Percentiles rank a stretch among this genome's conserved stretches.
Evolutionary conservation across 2,113 vertebrate genomes (phyloP).

Genomic region (Orientallactaga bullata): DNA sequence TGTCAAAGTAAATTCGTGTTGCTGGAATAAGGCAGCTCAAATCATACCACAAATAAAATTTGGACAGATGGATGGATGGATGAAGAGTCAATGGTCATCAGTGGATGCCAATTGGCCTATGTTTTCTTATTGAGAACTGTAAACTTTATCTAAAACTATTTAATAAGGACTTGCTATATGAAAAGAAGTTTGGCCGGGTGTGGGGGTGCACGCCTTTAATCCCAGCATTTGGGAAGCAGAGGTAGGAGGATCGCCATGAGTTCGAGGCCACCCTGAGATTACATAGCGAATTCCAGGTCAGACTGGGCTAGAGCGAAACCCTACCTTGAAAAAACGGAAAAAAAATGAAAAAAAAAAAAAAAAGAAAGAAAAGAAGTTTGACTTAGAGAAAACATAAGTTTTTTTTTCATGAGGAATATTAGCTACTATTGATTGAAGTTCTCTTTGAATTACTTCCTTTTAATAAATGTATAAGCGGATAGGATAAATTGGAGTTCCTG

Average conservation of each 20-base stretch:
- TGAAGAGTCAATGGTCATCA: neutral
- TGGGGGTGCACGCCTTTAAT: too few species aligned
- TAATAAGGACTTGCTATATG: neutral
- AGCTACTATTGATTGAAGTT: constrained; percentile 10
- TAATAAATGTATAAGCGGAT: constrained; percentile 28
- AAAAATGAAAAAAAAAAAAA: too few species aligned
- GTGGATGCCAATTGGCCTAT: neutral
- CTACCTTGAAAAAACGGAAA: too few species aligned
- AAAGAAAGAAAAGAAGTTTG: constrained; percentile 39
- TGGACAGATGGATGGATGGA: neutral
- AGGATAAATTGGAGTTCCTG: neutral
- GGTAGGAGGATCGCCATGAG: too few species aligned
- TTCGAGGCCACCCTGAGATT: too few species aligned
- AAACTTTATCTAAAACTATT: neutral
- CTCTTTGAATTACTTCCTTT: constrained; percentile 34
- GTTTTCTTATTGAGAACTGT: neutral
- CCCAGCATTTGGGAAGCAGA: too few species aligned
- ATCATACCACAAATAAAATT: neutral
- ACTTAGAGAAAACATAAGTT: neutral
- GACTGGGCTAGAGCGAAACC: too few species aligned
- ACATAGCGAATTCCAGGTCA: too few species aligned
- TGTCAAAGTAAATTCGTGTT: neutral
- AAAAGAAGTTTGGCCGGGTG: constrained; percentile 38
- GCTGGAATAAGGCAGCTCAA: neutral
- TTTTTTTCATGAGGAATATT: constrained; percentile 27